A percentile compares a stretch with the other conserved stretches of the same genome.
Conservation (phyloP, 2,888 invertebrate species). For the Nymphalis urticae region DNA sequence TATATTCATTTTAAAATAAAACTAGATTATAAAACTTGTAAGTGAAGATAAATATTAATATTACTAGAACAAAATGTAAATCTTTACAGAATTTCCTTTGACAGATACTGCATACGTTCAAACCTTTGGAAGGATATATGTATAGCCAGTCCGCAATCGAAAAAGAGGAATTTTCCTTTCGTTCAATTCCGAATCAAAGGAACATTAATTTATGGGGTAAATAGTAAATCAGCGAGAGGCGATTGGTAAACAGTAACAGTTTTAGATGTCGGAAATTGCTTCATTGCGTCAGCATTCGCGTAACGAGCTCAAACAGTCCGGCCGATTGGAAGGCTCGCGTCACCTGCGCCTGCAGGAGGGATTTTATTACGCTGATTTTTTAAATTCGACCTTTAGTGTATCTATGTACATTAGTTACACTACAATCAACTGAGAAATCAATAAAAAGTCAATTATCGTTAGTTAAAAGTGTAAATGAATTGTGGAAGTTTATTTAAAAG, state of each 20-base stretch:
- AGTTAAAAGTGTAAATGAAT: no score
- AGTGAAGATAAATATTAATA: no score
- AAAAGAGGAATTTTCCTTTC: background rate
- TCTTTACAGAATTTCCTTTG: background rate
- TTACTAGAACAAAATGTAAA: no score
- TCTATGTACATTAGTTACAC: no score
- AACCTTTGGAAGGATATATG: background rate
- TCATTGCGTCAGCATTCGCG: slow-evolving; percentile 38
- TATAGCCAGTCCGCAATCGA: background rate
- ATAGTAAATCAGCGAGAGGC: slow-evolving; percentile 31
- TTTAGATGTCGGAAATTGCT: slow-evolving; percentile 43
- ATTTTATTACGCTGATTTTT: slow-evolving; percentile 41
- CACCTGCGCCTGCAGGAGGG: slow-evolving; percentile 43
- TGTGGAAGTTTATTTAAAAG: no score
- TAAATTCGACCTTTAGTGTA: slow-evolving; percentile 25
- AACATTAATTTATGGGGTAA: slow-evolving; percentile 30
- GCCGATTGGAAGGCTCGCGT: slow-evolving; percentile 39
- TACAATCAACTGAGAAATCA: no score
- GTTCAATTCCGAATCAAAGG: slow-evolving; percentile 10
- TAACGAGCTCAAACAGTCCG: slow-evolving; percentile 44
- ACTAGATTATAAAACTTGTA: no score
- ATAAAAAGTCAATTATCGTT: no score
- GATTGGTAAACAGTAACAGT: slow-evolving; percentile 41
- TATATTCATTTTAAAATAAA: background rate
- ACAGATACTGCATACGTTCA: background rate